Conservation (phyloP, 2,888 invertebrate genomes). For the Diplazon laetatorius region DNA sequence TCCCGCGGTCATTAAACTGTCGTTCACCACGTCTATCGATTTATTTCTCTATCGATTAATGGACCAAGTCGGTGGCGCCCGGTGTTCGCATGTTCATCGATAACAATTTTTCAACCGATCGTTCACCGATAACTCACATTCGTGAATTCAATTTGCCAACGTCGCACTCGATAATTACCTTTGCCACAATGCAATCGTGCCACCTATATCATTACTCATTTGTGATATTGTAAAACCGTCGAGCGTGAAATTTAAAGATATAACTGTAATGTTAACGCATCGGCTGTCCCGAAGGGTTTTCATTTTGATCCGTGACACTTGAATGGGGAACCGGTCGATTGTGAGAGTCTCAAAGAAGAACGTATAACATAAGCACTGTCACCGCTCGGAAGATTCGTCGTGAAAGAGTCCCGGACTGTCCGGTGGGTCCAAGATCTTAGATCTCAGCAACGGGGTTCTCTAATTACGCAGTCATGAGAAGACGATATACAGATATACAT, state of each 20-base stretch:
- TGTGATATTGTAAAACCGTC: too few relatives aligned
- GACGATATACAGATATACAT: conserved; percentile 4
- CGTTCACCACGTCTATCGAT: conserved; percentile 45
- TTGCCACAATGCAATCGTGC: too few relatives aligned
- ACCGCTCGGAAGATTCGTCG: conserved; percentile 21
- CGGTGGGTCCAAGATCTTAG: conserved; percentile 39
- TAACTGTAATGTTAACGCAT: neutral
- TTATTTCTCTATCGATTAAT: conserved; percentile 59
- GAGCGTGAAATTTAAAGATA: too few relatives aligned
- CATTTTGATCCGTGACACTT: conserved; percentile 27
- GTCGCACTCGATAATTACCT: too few relatives aligned
- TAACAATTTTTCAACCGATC: neutral
- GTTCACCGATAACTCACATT: too few relatives aligned
- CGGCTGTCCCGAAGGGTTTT: neutral
- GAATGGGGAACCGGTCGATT: conserved; percentile 1
- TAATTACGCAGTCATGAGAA: conserved; percentile 45
- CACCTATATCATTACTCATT: too few relatives aligned
- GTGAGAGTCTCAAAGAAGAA: conserved; percentile 31
- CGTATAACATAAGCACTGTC: conserved; percentile 38
- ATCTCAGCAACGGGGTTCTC: conserved; percentile 38
- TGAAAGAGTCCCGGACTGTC: conserved; percentile 4
- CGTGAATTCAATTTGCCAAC: too few relatives aligned
- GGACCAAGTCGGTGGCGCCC: conserved; percentile 15
- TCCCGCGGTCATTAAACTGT: conserved; percentile 56
- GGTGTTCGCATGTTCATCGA: neutral